Evolutionary conservation across 1,140 invertebrate species (phyloP).

Genomic region (Heliconius congener): DNA sequence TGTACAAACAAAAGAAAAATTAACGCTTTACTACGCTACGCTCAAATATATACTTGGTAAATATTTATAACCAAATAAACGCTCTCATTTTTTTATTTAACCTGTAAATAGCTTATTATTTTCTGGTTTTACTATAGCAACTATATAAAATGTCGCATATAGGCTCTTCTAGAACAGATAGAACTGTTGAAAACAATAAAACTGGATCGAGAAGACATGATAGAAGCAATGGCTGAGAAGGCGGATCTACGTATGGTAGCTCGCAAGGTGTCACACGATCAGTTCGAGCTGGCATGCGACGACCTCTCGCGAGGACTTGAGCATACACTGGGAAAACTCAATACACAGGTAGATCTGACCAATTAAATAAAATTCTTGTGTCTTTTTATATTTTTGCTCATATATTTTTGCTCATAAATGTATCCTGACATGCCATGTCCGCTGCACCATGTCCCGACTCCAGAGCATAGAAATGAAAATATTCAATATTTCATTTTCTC

Average conservation of each 20-base stretch:
- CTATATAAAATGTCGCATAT: neutral
- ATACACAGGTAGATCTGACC: conserved; percentile 76
- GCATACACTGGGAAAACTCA: conserved; percentile 84
- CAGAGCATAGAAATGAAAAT: too few species aligned
- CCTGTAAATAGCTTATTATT: neutral
- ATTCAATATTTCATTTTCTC: too few species aligned
- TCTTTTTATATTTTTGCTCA: too few species aligned
- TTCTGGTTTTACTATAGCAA: conserved; percentile 11
- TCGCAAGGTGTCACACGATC: conserved; percentile 86
- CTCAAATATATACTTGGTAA: too few species aligned
- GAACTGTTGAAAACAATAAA: conserved; percentile 82
- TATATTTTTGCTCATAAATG: too few species aligned
- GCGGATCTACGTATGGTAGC: conserved; percentile 85
- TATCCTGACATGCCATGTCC: too few species aligned
- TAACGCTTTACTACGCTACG: too few species aligned
- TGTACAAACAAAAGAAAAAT: too few species aligned
- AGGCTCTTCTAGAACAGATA: conserved; percentile 81
- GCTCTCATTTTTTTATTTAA: too few species aligned
- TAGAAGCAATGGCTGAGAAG: conserved; percentile 86
- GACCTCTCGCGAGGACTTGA: conserved; percentile 84
- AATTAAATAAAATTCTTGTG: neutral
- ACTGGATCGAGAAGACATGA: conserved; percentile 85
- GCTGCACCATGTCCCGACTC: too few species aligned
- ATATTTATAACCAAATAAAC: too few species aligned
- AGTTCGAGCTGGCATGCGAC: conserved; percentile 85